Evolutionary conservation across 2,888 invertebrate genomes (phyloP).

Genomic region (Ariolimax columbianus): DNA sequence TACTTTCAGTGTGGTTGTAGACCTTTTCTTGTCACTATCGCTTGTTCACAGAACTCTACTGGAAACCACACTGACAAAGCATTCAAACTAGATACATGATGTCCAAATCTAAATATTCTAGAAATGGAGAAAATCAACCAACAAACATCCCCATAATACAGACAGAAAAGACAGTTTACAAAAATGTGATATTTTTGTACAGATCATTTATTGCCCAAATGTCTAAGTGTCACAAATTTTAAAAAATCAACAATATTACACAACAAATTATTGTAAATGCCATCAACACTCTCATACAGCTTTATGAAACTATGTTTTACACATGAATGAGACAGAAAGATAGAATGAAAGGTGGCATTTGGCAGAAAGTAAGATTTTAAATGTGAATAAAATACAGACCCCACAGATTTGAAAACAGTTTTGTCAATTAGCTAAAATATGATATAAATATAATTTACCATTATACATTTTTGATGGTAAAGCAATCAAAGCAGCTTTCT

Average conservation of each 20-base stretch:
- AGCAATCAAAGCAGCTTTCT: too few relatives aligned
- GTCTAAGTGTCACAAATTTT: not conserved
- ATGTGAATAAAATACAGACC: not conserved
- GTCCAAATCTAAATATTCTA: too few relatives aligned
- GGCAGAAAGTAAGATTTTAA: not conserved
- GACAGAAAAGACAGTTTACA: not conserved
- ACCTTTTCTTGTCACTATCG: too few relatives aligned
- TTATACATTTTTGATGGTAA: too few relatives aligned
- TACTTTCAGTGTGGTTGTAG: too few relatives aligned
- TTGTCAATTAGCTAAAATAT: too few relatives aligned
- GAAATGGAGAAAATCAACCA: not conserved
- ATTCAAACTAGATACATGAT: too few relatives aligned
- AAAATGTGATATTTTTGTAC: not conserved
- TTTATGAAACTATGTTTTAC: not conserved
- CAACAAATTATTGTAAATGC: not conserved
- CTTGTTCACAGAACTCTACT: too few relatives aligned
- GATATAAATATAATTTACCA: too few relatives aligned
- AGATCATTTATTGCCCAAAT: constrained; percentile 14
- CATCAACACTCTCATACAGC: not conserved
- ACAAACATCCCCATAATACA: not conserved
- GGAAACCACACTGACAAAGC: too few relatives aligned
- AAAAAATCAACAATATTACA: not conserved
- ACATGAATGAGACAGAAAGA: not conserved
- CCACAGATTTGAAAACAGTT: not conserved
- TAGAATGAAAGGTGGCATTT: too few relatives aligned